Evolutionary conservation across 1,140 invertebrate genomes (phyloP).

Genomic region (Bilobella aurantiaca): DNA sequence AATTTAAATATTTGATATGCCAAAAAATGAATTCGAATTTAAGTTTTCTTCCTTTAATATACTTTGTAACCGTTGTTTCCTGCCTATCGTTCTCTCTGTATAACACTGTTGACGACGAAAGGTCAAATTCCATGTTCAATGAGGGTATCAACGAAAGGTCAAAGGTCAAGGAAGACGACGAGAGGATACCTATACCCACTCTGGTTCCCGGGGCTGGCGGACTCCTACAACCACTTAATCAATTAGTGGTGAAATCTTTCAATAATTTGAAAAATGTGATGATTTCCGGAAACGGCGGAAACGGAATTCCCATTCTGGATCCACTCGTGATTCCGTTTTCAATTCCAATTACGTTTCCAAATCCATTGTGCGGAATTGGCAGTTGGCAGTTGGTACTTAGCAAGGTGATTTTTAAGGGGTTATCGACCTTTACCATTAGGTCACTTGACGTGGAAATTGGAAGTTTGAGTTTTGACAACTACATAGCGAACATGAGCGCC

Average conservation of each 20-base stretch:
- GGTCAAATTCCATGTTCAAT: no score
- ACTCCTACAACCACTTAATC: not conserved
- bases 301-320: not conserved
- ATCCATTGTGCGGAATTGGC: not conserved
- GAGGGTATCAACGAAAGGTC: no score
- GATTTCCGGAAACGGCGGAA: not conserved
- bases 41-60: no score
- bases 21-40: no score
- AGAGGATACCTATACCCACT: not conserved
- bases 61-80: no score
- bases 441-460: not conserved
- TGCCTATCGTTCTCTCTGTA: no score
- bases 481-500: not conserved
- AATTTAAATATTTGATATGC: no score
- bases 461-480: not conserved
- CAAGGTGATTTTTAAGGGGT: not conserved
- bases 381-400: not conserved
- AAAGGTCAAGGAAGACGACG: no score
- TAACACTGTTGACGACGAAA: no score
- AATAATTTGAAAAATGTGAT: not conserved
- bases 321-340: not conserved
- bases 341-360: not conserved
- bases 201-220: not conserved
- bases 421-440: not conserved
- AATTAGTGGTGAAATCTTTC: not conserved